These are phyloP conservation scores for Actinia tenebrosa DNA, from an alignment of 64 coral and sea anemone species.

Conservation along the genomic window DNA sequence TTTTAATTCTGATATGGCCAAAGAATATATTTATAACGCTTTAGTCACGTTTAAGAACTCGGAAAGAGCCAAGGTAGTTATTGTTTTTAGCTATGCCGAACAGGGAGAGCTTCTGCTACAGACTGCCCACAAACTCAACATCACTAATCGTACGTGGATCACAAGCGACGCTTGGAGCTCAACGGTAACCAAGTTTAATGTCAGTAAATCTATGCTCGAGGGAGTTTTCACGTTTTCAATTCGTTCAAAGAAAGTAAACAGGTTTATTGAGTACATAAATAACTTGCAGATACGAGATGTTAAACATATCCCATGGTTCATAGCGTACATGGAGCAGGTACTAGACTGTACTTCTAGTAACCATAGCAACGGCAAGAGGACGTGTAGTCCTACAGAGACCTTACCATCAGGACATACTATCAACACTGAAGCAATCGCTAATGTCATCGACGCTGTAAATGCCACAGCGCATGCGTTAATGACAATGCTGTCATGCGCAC, in stretches of 20 bases:
- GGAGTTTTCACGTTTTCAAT: conserved; percentile 76
- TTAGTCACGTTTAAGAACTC: conserved; percentile 41
- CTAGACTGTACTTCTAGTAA: conserved; percentile 23
- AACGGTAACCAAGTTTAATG: conserved; percentile 32
- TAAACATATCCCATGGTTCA: conserved; percentile 61
- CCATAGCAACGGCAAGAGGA: background rate
- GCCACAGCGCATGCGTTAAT: conserved; percentile 57
- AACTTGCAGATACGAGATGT: conserved; percentile 32
- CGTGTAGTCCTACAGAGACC: conserved; percentile 33
- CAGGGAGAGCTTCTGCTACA: conserved; percentile 60
- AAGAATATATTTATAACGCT: conserved; percentile 38
- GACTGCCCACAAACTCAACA: conserved; percentile 52
- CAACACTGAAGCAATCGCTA: conserved; percentile 53
- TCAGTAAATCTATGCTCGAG: conserved; percentile 42
- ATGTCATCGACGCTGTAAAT: conserved; percentile 77
- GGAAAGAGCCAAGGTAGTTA: conserved; percentile 51
- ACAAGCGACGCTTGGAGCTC: conserved; percentile 81
- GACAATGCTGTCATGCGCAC: conserved; percentile 53
- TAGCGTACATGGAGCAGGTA: conserved; percentile 39
- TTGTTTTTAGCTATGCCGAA: conserved; percentile 73
- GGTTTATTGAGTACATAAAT: conserved; percentile 47
- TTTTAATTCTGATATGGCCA: conserved; percentile 52
- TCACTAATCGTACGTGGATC: conserved; percentile 86
- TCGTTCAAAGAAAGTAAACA: conserved; percentile 35
- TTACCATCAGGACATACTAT: conserved; percentile 3